phyloP scores from a whole-genome alignment of 64 coral and sea anemone species.

The Actinia tenebrosa region DNA sequence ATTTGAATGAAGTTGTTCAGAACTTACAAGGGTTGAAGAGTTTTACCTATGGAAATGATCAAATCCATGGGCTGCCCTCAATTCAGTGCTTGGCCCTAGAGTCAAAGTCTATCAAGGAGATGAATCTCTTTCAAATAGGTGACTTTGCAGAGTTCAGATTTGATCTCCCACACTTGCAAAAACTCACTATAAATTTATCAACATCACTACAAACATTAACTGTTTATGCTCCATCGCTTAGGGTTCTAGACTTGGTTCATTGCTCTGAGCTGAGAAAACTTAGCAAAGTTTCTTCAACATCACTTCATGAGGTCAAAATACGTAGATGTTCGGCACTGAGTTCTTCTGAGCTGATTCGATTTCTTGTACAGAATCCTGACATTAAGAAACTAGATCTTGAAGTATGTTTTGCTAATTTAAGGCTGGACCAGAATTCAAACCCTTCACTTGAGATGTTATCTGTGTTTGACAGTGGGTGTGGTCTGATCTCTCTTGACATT shows the following conservation, averaged over 20 bases:
- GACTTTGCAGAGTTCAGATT: constrained; percentile 71
- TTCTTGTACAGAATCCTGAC: constrained; percentile 84
- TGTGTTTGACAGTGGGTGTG: constrained; percentile 79
- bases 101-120: constrained; percentile 50
- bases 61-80: constrained; percentile 72
- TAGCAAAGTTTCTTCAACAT: constrained; percentile 47
- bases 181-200: constrained; percentile 34
- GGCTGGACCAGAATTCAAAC: constrained; percentile 76
- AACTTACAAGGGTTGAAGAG: constrained; percentile 35
- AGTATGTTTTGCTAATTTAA: constrained; percentile 45
- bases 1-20: constrained; percentile 51
- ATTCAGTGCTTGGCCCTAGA: constrained; percentile 41
- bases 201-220: constrained; percentile 52
- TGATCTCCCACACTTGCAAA: constrained; percentile 43
- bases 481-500: constrained; percentile 57
- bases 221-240: constrained; percentile 59
- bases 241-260: constrained; percentile 41
- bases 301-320: constrained; percentile 54
- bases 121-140: constrained; percentile 71
- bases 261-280: constrained; percentile 72
- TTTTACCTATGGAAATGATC: constrained; percentile 77
- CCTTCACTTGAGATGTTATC: constrained; percentile 66
- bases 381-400: constrained; percentile 68
- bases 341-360: constrained; percentile 54
- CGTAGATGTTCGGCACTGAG: constrained; percentile 56